Evolutionary conservation across 2,113 vertebrate genomes (phyloP).

Genomic region (Alethe castanea): DNA sequence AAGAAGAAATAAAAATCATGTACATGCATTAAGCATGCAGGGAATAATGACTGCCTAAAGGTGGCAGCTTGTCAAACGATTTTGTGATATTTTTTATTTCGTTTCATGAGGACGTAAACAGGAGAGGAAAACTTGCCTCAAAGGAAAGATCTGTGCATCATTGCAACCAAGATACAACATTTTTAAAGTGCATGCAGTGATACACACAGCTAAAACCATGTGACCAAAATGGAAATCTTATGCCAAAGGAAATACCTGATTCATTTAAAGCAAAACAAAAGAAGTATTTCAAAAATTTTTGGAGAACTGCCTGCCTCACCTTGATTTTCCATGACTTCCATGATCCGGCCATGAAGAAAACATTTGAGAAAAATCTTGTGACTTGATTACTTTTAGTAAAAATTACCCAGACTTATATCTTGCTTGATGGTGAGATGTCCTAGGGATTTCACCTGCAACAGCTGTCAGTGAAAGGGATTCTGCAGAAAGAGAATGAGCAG

Average conservation of each 20-base stretch:
- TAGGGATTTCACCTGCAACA: neutral
- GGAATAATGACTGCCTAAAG: neutral
- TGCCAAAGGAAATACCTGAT: neutral
- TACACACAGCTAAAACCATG: neutral
- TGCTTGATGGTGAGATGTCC: neutral
- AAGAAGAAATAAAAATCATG: neutral
- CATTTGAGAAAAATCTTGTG: neutral
- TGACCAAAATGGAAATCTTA: neutral
- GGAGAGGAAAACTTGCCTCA: neutral
- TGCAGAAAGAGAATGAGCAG: neutral
- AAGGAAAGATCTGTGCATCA: neutral
- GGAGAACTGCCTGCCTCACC: neutral
- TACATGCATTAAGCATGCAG: neutral
- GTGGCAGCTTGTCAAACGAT: neutral
- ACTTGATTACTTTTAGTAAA: neutral
- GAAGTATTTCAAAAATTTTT: neutral
- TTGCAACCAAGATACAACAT: neutral
- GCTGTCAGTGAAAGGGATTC: neutral
- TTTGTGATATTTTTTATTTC: neutral
- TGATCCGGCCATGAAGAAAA: neutral
- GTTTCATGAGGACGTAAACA: neutral
- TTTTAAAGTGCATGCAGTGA: neutral
- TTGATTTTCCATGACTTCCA: neutral
- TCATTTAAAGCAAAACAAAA: neutral
- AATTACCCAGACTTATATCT: neutral